These are phyloP conservation scores for Syngnathus acus DNA, from an alignment of 2,797 vertebrate species.

Conservation along the genomic window DNA sequence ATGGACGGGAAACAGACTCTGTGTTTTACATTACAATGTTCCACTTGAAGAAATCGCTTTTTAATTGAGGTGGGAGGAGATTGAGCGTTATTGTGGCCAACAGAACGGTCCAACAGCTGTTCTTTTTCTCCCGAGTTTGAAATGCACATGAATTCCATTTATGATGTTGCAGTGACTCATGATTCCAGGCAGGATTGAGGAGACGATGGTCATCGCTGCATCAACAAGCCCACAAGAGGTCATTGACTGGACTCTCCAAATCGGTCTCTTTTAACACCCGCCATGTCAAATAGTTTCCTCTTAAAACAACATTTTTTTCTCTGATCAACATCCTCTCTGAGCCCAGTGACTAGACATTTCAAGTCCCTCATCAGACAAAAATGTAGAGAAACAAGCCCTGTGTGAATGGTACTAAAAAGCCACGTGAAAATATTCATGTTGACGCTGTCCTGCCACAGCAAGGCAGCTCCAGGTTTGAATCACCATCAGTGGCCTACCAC, in stretches of 20 bases:
- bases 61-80: constrained; percentile 11
- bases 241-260: constrained; percentile 17
- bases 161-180: constrained; percentile 44
- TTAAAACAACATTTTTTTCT: not conserved
- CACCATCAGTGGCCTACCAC: not conserved
- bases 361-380: constrained; percentile 3
- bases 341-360: not conserved
- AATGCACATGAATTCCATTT: not conserved
- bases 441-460: not conserved
- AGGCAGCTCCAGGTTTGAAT: not conserved
- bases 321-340: not conserved
- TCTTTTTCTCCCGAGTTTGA: not conserved
- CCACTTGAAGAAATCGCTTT: not conserved
- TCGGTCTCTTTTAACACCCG: not conserved
- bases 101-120: constrained; percentile 18
- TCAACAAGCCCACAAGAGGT: constrained; percentile 11
- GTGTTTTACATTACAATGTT: not conserved
- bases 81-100: constrained; percentile 20
- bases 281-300: constrained; percentile 4
- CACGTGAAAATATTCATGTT: not conserved
- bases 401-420: not conserved
- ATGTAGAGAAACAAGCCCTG: not conserved
- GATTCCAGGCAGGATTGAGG: constrained; percentile 45
- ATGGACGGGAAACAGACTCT: not conserved
- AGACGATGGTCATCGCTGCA: constrained; percentile 6